Evolutionary conservation across 1,140 invertebrate species (phyloP).

Genomic region (Papilio aristodemus): DNA sequence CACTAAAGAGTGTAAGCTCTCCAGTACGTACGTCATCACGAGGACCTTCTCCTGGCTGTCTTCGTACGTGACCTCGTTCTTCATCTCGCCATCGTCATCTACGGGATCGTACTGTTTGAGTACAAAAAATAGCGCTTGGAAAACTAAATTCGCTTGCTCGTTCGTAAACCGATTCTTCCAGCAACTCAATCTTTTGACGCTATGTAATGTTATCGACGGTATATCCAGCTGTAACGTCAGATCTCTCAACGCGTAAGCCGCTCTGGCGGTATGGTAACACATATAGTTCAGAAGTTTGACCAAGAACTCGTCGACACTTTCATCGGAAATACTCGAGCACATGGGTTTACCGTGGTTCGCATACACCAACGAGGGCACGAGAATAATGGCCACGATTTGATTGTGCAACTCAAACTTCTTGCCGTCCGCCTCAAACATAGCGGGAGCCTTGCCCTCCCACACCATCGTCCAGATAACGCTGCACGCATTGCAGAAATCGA

Average conservation of each 20-base stretch:
- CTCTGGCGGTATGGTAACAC: constrained; percentile 82
- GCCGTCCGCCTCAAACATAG: constrained; percentile 36
- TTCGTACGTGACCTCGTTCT: constrained; percentile 40
- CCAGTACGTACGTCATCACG: constrained; percentile 80
- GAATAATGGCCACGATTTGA: constrained; percentile 82
- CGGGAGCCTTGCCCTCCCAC: constrained; percentile 47
- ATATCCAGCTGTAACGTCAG: constrained; percentile 77
- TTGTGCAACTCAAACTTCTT: constrained; percentile 60
- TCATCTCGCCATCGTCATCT: constrained; percentile 48
- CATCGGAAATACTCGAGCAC: constrained; percentile 46
- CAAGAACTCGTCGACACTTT: constrained; percentile 83
- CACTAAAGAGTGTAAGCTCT: constrained; percentile 83
- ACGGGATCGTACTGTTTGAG: constrained; percentile 82
- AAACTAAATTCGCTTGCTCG: constrained; percentile 85
- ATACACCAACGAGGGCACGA: constrained; percentile 82
- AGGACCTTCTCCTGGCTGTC: constrained; percentile 58
- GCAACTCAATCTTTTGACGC: constrained; percentile 82
- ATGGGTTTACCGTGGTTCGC: constrained; percentile 61
- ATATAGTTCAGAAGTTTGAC: constrained; percentile 83
- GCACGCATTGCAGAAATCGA: constrained; percentile 61
- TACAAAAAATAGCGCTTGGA: constrained; percentile 85
- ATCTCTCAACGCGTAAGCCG: constrained; percentile 82
- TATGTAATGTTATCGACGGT: constrained; percentile 82
- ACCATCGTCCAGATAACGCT: constrained; percentile 56
- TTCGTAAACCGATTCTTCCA: constrained; percentile 81